Evolutionary conservation across 2,797 vertebrate genomes (phyloP), one percentile per base, ranked within the genome.

Genomic region (Nannoperca obscura): DNA sequence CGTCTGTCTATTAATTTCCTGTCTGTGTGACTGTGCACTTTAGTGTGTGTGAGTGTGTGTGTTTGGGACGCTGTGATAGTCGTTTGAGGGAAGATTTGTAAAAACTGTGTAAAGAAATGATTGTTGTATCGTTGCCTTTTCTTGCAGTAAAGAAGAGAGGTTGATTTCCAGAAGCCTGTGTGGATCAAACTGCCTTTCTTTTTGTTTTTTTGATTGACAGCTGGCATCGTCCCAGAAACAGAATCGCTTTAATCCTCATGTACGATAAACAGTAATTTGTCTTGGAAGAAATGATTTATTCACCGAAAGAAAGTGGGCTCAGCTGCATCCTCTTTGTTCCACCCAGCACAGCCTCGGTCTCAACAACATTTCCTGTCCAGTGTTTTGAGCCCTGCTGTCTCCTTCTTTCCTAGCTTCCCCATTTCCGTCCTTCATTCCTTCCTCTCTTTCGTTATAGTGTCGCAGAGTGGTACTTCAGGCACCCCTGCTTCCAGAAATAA

Each of bases 191-290:
- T 19, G 54, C n/a, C 55, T 77, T 69, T 70, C 46, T 63, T 46
- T 55, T 49, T 27, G n/a, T 74, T 2, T n/a, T 30, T 47, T 24
- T 82, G 85, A 86, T 42, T 88, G 86, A 77, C 80, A 74, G 70
- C 66, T 84, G 76, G 65, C 71, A 0, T 64, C 11, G 8, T 57
- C 69, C 74, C 69, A 79, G 50, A 78, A 46, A 67, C 72, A 22
- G 36, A 79, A 71, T 42, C n/a, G 5, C 70, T 78, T 73, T 72
- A 85, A 86, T 78, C 81, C 69, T 46, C 6, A 6, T 53, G 57
- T 70, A 66, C 2, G 1, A 80, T 71, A 67, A 80, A 78, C 71
- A 53, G 68, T 58, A 67, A 87, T 89, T 80, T 84, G 73, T 83
- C 75, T 73, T 12, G 0, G 36, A 69, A 71, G 46, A 79, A 67